Conservation (phyloP, 2,888 invertebrate genomes). For the Leistus spinibarbis region DNA sequence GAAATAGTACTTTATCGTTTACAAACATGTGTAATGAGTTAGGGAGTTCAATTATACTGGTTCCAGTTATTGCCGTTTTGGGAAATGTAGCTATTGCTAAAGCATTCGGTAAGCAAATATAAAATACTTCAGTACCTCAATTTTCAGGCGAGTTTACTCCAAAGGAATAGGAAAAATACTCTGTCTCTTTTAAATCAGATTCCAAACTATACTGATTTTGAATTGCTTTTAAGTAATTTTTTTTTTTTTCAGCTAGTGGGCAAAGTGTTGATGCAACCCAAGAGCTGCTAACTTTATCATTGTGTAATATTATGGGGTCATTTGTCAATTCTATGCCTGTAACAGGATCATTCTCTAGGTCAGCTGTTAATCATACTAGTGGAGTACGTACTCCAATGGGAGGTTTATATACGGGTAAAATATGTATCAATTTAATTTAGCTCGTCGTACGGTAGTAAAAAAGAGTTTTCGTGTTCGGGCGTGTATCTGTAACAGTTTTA, state of each 20-base stretch:
- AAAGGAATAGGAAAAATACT: too few relatives aligned
- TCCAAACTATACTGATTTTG: too few relatives aligned
- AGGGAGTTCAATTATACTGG: slow-evolving; percentile 82
- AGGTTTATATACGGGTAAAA: slow-evolving; percentile 77
- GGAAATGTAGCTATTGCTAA: slow-evolving; percentile 96
- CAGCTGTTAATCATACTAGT: slow-evolving; percentile 94
- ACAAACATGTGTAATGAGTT: slow-evolving; percentile 77
- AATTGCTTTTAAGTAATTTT: too few relatives aligned
- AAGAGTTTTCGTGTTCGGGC: too few relatives aligned
- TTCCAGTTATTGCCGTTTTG: slow-evolving; percentile 88
- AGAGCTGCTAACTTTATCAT: slow-evolving; percentile 83
- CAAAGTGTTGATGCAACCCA: slow-evolving; percentile 87
- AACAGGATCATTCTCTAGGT: slow-evolving; percentile 86
- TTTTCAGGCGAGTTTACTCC: too few relatives aligned
- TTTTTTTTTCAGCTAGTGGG: slow-evolving; percentile 67
- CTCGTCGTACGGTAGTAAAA: too few relatives aligned
- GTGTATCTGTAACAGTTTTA: too few relatives aligned
- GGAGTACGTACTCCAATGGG: slow-evolving; percentile 90
- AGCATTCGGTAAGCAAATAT: slow-evolving; percentile 88
- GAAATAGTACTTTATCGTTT: slow-evolving; percentile 66
- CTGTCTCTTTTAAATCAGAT: too few relatives aligned
- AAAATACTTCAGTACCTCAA: too few relatives aligned
- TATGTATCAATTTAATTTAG: too few relatives aligned
- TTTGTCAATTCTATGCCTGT: slow-evolving; percentile 92
- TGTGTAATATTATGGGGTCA: slow-evolving; percentile 85